Percentiles rank a stretch among this genome's conserved stretches.
phyloP scores from a whole-genome alignment of 2,797 vertebrate species.

The Poecilia velifera region DNA sequence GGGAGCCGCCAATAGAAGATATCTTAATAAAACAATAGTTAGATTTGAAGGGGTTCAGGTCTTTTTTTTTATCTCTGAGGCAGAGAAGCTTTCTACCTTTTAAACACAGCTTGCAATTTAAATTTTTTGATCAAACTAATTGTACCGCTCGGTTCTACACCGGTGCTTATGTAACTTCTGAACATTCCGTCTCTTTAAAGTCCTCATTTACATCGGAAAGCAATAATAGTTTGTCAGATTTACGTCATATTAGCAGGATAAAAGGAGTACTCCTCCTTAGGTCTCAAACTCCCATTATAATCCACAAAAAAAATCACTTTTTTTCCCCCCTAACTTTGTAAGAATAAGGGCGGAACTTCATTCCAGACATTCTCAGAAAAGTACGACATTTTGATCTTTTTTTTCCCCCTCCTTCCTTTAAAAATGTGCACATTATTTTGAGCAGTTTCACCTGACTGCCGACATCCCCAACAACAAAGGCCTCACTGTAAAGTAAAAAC shows the following conservation, averaged over 20 bases:
- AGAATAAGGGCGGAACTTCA: slow-evolving; percentile 40
- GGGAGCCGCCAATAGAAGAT: not conserved
- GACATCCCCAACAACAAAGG: slow-evolving; percentile 50
- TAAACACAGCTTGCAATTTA: not conserved
- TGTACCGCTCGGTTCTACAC: not conserved
- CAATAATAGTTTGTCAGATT: not conserved
- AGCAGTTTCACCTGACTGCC: slow-evolving; percentile 36
- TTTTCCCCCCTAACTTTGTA: not conserved
- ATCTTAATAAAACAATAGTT: not conserved
- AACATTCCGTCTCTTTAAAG: not conserved
- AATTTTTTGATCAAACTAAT: not conserved
- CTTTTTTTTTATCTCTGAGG: not conserved
- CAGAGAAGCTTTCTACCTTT: not conserved
- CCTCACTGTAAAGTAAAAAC: slow-evolving; percentile 43
- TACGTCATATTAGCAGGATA: not conserved
- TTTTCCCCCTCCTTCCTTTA: not conserved
- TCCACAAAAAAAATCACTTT: not conserved
- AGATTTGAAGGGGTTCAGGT: not conserved
- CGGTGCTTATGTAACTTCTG: not conserved
- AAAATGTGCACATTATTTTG: slow-evolving; percentile 29
- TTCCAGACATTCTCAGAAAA: slow-evolving; percentile 51
- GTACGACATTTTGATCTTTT: not conserved
- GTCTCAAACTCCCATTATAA: not conserved
- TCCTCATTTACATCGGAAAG: not conserved
- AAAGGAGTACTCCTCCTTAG: not conserved